Evolutionary conservation across 1,140 invertebrate genomes (phyloP).

Genomic region (Drosophila pseudoananassae): DNA sequence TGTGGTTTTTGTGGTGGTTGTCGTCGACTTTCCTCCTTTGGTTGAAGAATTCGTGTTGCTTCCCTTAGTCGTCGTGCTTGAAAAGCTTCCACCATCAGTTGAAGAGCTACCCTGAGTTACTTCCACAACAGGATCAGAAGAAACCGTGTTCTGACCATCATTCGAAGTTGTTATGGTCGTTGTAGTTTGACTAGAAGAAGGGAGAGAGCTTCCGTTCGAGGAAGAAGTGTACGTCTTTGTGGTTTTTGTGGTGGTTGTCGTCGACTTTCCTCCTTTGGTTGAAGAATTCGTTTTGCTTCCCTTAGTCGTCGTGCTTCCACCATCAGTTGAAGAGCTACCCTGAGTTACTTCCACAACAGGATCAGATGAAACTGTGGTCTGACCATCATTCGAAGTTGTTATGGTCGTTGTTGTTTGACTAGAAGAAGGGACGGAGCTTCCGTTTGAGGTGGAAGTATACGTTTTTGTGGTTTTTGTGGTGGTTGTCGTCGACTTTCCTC

Average conservation of each 20-base stretch:
- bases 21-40: background rate
- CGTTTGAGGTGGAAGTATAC: background rate
- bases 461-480: background rate
- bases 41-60: background rate
- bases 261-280: background rate
- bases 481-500: background rate
- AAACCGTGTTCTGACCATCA: background rate
- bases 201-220: background rate
- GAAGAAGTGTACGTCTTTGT: background rate
- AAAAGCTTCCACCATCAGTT: background rate
- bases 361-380: background rate
- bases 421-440: background rate
- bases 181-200: slow-evolving; percentile 14
- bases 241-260: background rate
- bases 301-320: background rate
- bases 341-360: background rate
- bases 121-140: slow-evolving; percentile 1
- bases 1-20: background rate
- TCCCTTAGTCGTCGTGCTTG: background rate
- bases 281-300: too few relatives aligned
- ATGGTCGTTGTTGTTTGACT: background rate
- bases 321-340: background rate
- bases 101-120: background rate
- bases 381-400: background rate
- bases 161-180: slow-evolving; percentile 10